Base-by-base conservation (phyloP, 2,888 invertebrate species). In the Pheosia gnoma region DNA sequence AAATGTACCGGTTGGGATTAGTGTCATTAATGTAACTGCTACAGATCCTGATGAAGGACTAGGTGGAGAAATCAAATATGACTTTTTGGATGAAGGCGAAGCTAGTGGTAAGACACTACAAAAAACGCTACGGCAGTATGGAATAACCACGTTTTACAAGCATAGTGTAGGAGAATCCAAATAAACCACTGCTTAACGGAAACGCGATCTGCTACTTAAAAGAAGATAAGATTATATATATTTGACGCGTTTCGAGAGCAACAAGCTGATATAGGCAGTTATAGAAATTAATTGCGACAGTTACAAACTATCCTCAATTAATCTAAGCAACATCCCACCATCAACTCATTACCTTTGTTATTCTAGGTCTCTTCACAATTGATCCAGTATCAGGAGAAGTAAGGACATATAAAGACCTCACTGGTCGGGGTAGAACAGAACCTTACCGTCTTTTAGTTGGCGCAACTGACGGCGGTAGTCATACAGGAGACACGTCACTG, bases 31-130 rank as follows among this genome's bases (percentile, higher is more conserved):
- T 60, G 90, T 97, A 1, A 94, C 95, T 4, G 97, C 98, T 0
- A 94, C 90, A 0, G 98, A 98, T 84, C 95, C 95, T 0, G 98
- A 98, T 77, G 96, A 96, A 83, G 96, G 96, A 0, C 89, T 95
- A 0, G 96, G 96, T 0, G 96, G 96, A 4, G 94, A 95, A 71
- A 93, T 96, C n/a, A 94, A 93, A 62, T 97, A 96, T 78, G 96
- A 96, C 60, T 94, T 97, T 53, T 91, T 96, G 0, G 96, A 96
- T 73, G 96, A 96, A 81, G 96, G 96, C 5, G 96, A 96, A 81
- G 95, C 96, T 4, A 95, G 94, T 80, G 96, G 96, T 96, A 82
- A 80, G 82, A 62, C 45, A 51, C 7, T 25, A 51, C n/a, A 7
- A 3, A 43, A 43, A 9, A 43, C 9, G 7, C 25, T 25, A 25